phyloP scores from a whole-genome alignment of 2,797 vertebrate species.

The Hipposideros larvatus region DNA sequence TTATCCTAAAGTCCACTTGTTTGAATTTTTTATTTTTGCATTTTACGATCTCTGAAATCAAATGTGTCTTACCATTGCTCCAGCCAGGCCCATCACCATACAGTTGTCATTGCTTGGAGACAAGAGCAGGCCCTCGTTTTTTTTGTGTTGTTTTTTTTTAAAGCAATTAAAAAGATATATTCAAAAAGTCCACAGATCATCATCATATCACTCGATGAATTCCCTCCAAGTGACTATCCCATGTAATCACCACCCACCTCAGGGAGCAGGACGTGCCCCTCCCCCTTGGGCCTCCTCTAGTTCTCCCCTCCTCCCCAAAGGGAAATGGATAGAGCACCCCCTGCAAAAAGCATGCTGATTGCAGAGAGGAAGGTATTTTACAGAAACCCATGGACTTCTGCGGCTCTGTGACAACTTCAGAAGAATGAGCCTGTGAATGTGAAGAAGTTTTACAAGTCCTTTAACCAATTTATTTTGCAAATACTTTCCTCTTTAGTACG shows the following conservation, averaged over 20 bases:
- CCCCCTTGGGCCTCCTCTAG: fast-evolving
- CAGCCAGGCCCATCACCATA: neutral
- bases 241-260: neutral
- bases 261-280: fast-evolving
- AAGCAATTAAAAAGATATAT: neutral
- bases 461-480: neutral
- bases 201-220: neutral
- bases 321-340: fast-evolving
- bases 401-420: neutral
- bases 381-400: neutral
- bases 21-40: neutral
- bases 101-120: neutral
- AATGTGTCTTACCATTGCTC: neutral
- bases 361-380: too few species aligned
- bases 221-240: neutral
- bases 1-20: neutral
- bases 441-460: neutral
- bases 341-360: fast-evolving
- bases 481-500: neutral
- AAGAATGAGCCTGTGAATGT: neutral
- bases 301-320: neutral
- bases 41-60: neutral
- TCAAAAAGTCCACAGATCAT: neutral
- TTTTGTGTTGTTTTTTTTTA: neutral
- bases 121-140: neutral